These are phyloP conservation scores for Lepidocolaptes lacrymiger DNA, from an alignment of 2,797 vertebrate species.

Conservation along the genomic window DNA sequence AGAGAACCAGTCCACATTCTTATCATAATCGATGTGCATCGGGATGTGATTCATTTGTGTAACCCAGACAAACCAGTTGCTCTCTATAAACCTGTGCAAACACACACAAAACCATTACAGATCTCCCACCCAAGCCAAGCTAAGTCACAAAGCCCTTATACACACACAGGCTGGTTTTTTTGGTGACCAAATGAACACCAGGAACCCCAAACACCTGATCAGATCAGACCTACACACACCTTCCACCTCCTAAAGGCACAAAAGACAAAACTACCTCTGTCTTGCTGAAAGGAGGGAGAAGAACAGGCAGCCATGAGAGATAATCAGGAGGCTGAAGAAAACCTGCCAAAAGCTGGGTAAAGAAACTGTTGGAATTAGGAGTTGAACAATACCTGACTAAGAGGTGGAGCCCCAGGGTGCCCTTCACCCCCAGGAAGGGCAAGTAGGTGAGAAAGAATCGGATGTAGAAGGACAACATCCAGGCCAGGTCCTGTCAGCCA, in stretches of 20 bases:
- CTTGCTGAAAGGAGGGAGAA: neutral
- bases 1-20: slow-evolving; percentile 80
- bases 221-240: neutral
- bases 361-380: neutral
- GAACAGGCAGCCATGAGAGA: neutral
- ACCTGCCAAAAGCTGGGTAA: neutral
- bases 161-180: accelerated
- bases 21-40: slow-evolving; percentile 79
- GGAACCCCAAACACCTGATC: neutral
- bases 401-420: slow-evolving; percentile 82
- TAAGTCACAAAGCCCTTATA: neutral
- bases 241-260: neutral
- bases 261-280: neutral
- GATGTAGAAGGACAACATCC: slow-evolving; percentile 88
- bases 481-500: slow-evolving; percentile 84
- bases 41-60: slow-evolving; percentile 78
- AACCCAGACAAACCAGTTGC: slow-evolving; percentile 80
- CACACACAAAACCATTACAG: neutral
- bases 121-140: neutral
- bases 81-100: slow-evolving; percentile 68
- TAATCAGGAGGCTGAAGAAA: neutral
- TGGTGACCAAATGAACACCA: neutral
- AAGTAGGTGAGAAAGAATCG: slow-evolving; percentile 83
- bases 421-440: slow-evolving; percentile 84
- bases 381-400: slow-evolving; percentile 83